These are phyloP conservation scores for Anneissia japonica DNA, from an alignment of 35 echinoderm and acorn worm species.

Conservation along the genomic window DNA sequence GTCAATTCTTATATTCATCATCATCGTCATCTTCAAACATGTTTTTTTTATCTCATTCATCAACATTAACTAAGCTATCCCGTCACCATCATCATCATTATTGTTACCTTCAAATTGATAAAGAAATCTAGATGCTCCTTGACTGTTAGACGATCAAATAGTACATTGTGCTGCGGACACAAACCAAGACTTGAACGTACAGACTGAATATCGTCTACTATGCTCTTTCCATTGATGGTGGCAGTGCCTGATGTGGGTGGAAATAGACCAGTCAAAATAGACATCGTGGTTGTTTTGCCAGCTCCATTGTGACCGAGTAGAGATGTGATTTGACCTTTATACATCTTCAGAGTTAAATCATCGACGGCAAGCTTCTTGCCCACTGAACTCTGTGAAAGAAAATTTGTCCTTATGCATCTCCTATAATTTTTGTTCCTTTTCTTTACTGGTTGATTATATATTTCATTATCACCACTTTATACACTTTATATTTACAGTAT, in stretches of 20 bases:
- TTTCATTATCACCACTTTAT: too few species aligned
- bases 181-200: slow-evolving; percentile 77
- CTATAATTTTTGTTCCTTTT: too few species aligned
- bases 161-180: slow-evolving; percentile 96
- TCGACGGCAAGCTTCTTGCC: slow-evolving; percentile 95
- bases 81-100: neutral
- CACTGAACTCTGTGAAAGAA: slow-evolving; percentile 98
- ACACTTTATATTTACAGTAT: too few species aligned
- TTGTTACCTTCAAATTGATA: slow-evolving; percentile 81
- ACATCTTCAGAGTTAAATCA: slow-evolving; percentile 80
- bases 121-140: slow-evolving; percentile 96
- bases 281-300: slow-evolving; percentile 98
- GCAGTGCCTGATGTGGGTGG: slow-evolving; percentile 69
- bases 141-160: slow-evolving; percentile 93
- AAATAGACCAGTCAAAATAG: slow-evolving; percentile 95
- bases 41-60: neutral
- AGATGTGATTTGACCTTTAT: slow-evolving; percentile 94
- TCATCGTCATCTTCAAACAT: neutral
- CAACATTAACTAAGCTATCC: neutral
- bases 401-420: too few species aligned
- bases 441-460: too few species aligned
- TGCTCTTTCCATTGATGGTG: slow-evolving; percentile 67
- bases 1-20: too few species aligned
- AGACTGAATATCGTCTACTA: slow-evolving; percentile 60
- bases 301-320: slow-evolving; percentile 96